A percentile compares a stretch with the other conserved stretches of the same genome.
Evolutionary conservation across 2,113 vertebrate species (phyloP).

Genomic region (Alces alces): DNA sequence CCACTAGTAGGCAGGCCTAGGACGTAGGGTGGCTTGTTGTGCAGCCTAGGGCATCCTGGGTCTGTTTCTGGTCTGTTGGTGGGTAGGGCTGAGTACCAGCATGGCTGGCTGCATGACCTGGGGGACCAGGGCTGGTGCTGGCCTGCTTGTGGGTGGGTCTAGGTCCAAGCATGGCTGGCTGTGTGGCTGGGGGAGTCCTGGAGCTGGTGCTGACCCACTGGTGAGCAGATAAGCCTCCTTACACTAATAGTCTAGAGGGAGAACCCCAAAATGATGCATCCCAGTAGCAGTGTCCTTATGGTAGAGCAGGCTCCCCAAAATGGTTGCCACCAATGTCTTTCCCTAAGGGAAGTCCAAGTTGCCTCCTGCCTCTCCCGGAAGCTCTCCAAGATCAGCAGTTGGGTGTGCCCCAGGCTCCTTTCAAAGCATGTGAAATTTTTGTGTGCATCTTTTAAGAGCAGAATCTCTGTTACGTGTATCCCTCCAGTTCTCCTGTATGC

Average conservation of each 20-base stretch:
- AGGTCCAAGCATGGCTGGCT: neutral
- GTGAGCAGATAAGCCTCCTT: neutral
- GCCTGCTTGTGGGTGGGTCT: neutral
- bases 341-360: neutral
- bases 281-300: neutral
- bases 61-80: neutral
- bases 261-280: neutral
- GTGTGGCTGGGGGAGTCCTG: neutral
- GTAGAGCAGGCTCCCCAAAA: neutral
- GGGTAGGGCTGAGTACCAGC: neutral
- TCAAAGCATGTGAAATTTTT: neutral
- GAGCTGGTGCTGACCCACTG: neutral
- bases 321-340: neutral
- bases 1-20: neutral
- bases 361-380: neutral
- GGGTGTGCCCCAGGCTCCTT: neutral
- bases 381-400: neutral
- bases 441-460: neutral
- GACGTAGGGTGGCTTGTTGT: neutral
- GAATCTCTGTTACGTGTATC: neutral
- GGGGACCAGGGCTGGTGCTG: neutral
- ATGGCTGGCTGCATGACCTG: neutral
- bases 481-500: neutral
- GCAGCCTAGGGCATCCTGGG: neutral
- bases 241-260: neutral